Evolutionary conservation across 2,113 vertebrate species (phyloP).

Genomic region (Micromys minutus): DNA sequence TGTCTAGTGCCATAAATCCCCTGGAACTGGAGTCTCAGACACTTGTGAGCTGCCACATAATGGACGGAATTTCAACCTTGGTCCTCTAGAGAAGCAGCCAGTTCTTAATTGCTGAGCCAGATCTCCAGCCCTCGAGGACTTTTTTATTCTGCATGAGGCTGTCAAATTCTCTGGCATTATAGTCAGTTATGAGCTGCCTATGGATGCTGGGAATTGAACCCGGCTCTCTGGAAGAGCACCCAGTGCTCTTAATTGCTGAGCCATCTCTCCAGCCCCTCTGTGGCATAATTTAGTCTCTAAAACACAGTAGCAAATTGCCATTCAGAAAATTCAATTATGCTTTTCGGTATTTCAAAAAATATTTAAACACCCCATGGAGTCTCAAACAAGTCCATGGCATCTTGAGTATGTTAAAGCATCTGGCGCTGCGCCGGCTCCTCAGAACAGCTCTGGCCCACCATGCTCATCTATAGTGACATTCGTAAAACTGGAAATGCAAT

Average conservation of each 20-base stretch:
- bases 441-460: neutral
- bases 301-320: neutral
- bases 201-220: neutral
- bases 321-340: neutral
- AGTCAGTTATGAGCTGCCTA: neutral
- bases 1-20: neutral
- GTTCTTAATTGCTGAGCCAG: neutral
- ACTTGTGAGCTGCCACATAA: neutral
- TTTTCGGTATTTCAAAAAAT: slow-evolving; percentile 1
- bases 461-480: neutral
- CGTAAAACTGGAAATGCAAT: fast-evolving
- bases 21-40: neutral
- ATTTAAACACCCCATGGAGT: neutral
- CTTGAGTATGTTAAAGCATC: neutral
- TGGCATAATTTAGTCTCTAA: neutral
- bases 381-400: neutral
- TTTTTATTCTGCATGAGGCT: neutral
- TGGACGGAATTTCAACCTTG: neutral
- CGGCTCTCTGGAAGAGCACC: neutral
- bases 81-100: neutral
- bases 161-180: neutral
- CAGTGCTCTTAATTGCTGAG: neutral
- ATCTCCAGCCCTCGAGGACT: neutral
- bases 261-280: neutral
- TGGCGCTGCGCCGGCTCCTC: neutral